Conservation (phyloP, 2,888 invertebrate genomes). For the Lycaena phlaeas region DNA sequence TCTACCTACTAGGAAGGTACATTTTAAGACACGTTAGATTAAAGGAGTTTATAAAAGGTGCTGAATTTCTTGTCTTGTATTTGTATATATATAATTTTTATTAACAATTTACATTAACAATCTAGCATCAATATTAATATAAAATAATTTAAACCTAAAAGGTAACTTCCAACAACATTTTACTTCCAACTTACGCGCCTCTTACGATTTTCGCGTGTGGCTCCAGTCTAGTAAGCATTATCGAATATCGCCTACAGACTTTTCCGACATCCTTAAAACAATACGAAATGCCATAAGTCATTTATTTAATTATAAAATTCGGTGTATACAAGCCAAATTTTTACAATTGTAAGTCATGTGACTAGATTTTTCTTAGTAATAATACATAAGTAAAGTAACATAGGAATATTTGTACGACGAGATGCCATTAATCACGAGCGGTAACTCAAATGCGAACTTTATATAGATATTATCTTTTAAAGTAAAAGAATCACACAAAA, state of each 20-base stretch:
- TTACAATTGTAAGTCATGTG: conserved; percentile 70
- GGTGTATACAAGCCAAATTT: conserved; percentile 55
- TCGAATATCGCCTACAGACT: conserved; percentile 36
- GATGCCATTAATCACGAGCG: conserved; percentile 72
- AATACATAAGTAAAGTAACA: conserved; percentile 56
- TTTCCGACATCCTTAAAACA: conserved; percentile 6
- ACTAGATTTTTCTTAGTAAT: conserved; percentile 70
- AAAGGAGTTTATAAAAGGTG: conserved; percentile 40
- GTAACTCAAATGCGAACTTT: conserved; percentile 73
- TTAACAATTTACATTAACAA: conserved; percentile 57
- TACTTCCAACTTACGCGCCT: background rate
- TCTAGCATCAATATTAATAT: conserved; percentile 57
- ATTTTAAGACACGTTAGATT: conserved; percentile 62
- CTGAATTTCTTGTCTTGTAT: conserved; percentile 66
- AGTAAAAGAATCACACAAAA: conserved; percentile 66
- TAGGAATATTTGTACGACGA: conserved; percentile 73
- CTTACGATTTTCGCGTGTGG: background rate
- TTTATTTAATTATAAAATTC: conserved; percentile 54
- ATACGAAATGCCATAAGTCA: conserved; percentile 43
- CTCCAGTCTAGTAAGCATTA: background rate
- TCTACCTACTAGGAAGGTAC: conserved; percentile 61
- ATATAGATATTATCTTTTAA: conserved; percentile 55
- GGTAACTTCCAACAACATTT: conserved; percentile 57
- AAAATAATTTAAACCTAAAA: conserved; percentile 64
- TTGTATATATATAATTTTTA: conserved; percentile 39